Conservation (phyloP, 1,140 invertebrate genomes). For the Cherax destructor region DNA sequence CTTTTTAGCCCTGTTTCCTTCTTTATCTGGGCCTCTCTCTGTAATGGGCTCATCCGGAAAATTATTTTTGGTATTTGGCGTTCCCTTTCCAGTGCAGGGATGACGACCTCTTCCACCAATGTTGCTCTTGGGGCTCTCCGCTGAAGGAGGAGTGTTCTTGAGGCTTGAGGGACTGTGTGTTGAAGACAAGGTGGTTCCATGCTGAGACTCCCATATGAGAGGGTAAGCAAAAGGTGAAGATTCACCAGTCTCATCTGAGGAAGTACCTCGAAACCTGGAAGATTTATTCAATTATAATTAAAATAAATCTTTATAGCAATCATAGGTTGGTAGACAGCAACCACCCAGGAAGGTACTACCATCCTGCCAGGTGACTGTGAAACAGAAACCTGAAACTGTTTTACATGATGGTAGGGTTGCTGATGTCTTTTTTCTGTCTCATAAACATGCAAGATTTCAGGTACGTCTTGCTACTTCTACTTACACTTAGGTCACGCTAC, state of each 20-base stretch:
- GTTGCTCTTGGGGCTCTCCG: no score
- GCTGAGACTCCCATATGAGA: constrained; percentile 45
- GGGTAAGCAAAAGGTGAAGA: constrained; percentile 60
- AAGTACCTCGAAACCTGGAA: constrained; percentile 15
- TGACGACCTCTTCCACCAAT: neutral
- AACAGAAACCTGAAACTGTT: no score
- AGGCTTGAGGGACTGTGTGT: neutral
- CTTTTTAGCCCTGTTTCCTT: neutral
- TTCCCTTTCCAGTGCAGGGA: neutral
- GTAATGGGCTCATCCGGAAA: neutral
- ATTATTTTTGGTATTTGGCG: neutral
- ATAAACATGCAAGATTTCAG: no score
- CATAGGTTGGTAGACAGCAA: no score
- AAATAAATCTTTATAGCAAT: neutral
- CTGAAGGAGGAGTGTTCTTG: neutral
- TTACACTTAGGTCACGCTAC: no score
- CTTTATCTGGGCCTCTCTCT: constrained; percentile 1
- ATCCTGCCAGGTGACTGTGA: no score
- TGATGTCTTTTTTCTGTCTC: no score
- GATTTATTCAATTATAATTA: neutral
- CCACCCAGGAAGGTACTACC: no score
- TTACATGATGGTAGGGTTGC: no score
- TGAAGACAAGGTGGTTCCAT: constrained; percentile 9
- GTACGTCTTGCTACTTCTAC: no score
- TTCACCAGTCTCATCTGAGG: neutral